Conservation (phyloP, 2,113 vertebrate genomes). For the Macroglossus sobrinus region DNA sequence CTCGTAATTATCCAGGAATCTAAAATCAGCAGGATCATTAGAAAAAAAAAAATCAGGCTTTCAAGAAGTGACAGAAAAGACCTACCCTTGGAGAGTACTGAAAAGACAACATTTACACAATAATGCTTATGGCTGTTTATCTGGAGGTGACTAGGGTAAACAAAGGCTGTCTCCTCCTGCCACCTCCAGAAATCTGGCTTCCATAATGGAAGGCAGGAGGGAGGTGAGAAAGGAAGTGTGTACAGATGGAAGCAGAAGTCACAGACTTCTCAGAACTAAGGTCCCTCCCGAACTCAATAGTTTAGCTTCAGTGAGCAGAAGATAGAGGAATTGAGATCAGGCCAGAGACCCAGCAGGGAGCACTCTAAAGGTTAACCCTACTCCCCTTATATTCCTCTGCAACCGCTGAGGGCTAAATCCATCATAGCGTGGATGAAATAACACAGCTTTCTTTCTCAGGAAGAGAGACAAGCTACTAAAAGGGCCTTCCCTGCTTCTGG, state of each 20-base stretch:
- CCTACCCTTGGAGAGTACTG: not conserved
- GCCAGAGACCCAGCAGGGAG: rapidly evolving
- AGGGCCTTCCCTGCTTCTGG: not conserved
- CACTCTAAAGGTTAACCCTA: not conserved
- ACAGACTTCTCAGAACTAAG: not conserved
- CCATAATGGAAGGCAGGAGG: not conserved
- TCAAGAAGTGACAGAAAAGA: not conserved
- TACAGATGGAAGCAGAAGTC: not conserved
- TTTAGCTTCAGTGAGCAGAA: not conserved
- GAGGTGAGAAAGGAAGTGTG: not conserved
- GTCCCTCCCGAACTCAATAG: not conserved
- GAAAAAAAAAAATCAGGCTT: not conserved
- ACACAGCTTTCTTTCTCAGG: not conserved
- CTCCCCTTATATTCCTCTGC: not conserved
- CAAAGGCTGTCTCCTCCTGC: not conserved
- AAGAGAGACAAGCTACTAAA: not conserved
- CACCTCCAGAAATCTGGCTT: not conserved
- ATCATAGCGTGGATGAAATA: not conserved
- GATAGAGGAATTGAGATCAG: not conserved
- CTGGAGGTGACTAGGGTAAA: not conserved
- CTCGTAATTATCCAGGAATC: not conserved
- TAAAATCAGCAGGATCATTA: not conserved
- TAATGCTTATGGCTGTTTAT: not conserved
- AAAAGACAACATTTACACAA: not conserved
- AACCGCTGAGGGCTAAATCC: not conserved